Conservation (phyloP, 2,797 vertebrate species). For the Erethizon dorsatum region DNA sequence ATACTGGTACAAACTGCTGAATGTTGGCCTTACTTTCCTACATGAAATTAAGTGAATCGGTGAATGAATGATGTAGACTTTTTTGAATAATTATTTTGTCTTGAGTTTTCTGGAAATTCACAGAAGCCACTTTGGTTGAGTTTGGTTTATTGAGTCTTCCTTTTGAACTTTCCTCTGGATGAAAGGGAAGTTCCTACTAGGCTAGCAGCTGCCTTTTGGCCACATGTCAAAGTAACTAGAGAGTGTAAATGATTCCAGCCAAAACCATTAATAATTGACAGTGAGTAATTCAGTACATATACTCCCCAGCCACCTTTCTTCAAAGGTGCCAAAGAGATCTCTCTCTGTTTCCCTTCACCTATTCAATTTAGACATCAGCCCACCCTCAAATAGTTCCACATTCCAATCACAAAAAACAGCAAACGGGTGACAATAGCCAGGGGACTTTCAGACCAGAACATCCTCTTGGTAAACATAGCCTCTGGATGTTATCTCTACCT, state of each 20-base stretch:
- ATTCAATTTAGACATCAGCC: constrained; percentile 65
- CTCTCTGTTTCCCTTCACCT: constrained; percentile 61
- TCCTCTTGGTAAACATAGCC: constrained; percentile 50
- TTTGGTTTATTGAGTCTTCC: constrained; percentile 60
- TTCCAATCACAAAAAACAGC: constrained; percentile 69
- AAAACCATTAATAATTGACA: constrained; percentile 68
- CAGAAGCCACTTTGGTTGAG: not conserved
- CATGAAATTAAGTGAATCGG: not conserved
- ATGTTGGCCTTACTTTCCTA: not conserved
- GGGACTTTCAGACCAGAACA: not conserved
- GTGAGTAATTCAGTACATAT: constrained; percentile 53
- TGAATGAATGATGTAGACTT: not conserved
- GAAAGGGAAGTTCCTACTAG: not conserved
- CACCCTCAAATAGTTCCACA: constrained; percentile 44
- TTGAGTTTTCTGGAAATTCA: not conserved
- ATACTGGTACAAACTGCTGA: not conserved
- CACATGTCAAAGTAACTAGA: constrained; percentile 54
- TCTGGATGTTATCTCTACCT: not conserved
- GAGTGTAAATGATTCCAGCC: constrained; percentile 63
- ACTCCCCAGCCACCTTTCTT: constrained; percentile 5
- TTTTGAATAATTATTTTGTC: not conserved
- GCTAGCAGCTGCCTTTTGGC: constrained; percentile 19
- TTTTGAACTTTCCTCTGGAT: constrained; percentile 48
- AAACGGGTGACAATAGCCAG: constrained; percentile 60
- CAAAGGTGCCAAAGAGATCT: constrained; percentile 64